Percentiles rank a stretch among this genome's conserved stretches.
Evolutionary conservation across 53 echinoderm and acorn worm genomes (phyloP).

Genomic region (Luidia sarsii): DNA sequence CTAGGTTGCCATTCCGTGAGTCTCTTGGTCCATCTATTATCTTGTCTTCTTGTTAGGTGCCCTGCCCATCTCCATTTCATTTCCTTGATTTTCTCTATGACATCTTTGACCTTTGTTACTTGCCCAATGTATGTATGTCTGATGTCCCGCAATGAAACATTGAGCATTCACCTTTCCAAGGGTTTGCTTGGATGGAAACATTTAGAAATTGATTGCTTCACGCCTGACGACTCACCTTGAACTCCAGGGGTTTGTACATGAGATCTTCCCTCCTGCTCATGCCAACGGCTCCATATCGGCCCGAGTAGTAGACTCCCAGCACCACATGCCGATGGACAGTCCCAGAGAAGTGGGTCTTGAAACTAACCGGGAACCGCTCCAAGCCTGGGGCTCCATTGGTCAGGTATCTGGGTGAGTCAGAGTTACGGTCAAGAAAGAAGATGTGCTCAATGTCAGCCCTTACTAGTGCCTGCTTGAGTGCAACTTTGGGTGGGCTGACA

Average conservation of each 20-base stretch:
- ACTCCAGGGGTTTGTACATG: constrained; percentile 91
- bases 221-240: constrained; percentile 68
- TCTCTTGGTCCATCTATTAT: too few relatives aligned
- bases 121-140: too few relatives aligned
- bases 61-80: too few relatives aligned
- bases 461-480: background rate
- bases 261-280: constrained; percentile 91
- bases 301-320: constrained; percentile 73
- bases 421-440: background rate
- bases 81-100: too few relatives aligned
- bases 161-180: too few relatives aligned
- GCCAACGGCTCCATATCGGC: constrained; percentile 84
- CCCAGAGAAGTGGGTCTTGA: constrained; percentile 91
- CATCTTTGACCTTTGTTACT: too few relatives aligned
- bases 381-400: constrained; percentile 86
- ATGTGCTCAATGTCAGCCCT: background rate
- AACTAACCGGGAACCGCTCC: constrained; percentile 86
- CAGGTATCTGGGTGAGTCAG: constrained; percentile 62
- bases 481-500: background rate
- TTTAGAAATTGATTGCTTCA: too few relatives aligned
- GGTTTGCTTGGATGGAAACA: too few relatives aligned
- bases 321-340: constrained; percentile 87
- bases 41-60: too few relatives aligned
- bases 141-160: too few relatives aligned
- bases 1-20: too few relatives aligned